Evolutionary conservation across 2,113 vertebrate genomes (phyloP), one percentile per base, ranked within the genome.

Genomic region (Otolemur garnettii): DNA sequence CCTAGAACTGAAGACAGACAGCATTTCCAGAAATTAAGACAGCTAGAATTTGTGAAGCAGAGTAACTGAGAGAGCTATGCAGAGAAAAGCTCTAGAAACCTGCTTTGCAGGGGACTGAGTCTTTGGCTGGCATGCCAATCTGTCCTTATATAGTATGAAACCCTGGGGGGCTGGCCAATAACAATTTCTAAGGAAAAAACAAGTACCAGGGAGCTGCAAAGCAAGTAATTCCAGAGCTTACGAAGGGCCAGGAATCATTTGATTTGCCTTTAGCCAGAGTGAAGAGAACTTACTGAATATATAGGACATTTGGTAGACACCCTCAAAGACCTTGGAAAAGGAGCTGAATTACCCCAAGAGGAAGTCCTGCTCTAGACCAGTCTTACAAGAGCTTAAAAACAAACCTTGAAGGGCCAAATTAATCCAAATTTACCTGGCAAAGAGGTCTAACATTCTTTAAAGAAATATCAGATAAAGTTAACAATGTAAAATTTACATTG

Each of bases 361-460:
- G 45, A 77, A 72, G 4, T 17, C 33, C 22, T 79, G 64, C 22
- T 55, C 75, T 79, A 90, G 42, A 71, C 11, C 45, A 75, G 35
- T 33, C 26, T 68, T 80, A 26, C 64, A 59, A 13, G 21, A 62
- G 14, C 9, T 77, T 85, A 53, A 89, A 92, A 88, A 94, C 45
- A 72, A 95, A 81, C 7, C 59, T 72, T 42, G 33, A 90, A 92
- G 26, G 10, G 80, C 22, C 50, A 95, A 78, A 93, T 22, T 30
- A 60, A 53, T 81, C 21, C 35, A 90, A 30, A 83, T 24, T 53
- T 79, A 26, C 79, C 66, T 93, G 42, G 66, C 26, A 60, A 91
- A 89, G 11, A 71, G 92, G 35, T 92, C 14, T 87, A 83, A 87
- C 28, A 33, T 90, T 87, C 77, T 90, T 89, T 75, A 93, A 74